These are phyloP conservation scores for Peromyscus maniculatus DNA, from an alignment of 2,113 vertebrate species.

Conservation along the genomic window DNA sequence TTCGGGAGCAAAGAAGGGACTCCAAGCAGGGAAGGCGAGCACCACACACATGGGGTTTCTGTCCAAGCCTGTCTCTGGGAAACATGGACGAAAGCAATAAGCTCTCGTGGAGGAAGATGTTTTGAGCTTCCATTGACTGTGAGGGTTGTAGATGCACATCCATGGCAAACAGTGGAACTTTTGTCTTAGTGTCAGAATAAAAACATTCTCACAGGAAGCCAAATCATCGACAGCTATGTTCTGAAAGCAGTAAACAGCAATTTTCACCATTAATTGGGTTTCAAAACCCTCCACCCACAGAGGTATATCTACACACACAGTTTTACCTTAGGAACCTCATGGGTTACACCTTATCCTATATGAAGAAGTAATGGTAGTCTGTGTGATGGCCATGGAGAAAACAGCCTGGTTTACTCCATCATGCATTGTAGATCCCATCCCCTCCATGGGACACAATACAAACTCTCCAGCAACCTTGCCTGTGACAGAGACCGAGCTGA, in stretches of 20 bases:
- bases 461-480: slow-evolving; percentile 23
- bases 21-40: neutral
- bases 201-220: neutral
- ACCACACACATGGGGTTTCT: neutral
- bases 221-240: neutral
- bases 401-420: neutral
- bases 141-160: neutral
- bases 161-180: neutral
- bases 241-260: neutral
- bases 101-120: neutral
- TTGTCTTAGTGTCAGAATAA: neutral
- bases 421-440: neutral
- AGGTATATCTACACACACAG: neutral
- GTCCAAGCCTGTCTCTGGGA: neutral
- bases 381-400: neutral
- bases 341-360: neutral
- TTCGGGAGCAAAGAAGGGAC: neutral
- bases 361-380: neutral
- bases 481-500: neutral
- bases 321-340: neutral
- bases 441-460: neutral
- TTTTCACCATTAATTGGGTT: neutral
- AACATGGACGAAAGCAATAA: neutral
- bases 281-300: neutral
- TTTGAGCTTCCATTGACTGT: neutral